phyloP scores from a whole-genome alignment of 2,113 vertebrate genomes.

The Varanus komodoensis region DNA sequence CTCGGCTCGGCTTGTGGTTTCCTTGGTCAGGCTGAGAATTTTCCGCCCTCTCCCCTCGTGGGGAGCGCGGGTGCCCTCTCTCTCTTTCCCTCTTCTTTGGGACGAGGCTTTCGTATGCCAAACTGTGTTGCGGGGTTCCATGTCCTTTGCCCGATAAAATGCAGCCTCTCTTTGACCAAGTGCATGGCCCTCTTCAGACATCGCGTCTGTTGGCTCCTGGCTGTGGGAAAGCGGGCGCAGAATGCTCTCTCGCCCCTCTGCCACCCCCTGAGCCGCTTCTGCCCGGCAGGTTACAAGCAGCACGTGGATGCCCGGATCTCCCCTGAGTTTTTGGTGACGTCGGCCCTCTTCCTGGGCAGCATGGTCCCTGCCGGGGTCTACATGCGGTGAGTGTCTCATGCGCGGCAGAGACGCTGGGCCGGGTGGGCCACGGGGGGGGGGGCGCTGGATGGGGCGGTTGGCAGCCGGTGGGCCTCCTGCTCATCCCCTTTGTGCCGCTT shows the following conservation, averaged over 20 bases:
- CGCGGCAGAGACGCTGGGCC: no score
- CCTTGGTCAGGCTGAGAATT: no score
- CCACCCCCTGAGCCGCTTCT: not conserved
- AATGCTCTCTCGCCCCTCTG: no score
- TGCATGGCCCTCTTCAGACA: no score
- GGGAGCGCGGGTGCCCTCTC: no score
- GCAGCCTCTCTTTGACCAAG: not conserved
- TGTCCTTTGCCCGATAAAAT: not conserved
- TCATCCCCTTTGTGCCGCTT: not conserved
- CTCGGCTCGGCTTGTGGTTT: no score
- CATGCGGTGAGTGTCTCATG: constrained; percentile 80
- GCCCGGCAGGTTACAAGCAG: constrained; percentile 82
- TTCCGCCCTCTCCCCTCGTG: no score
- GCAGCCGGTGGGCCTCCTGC: no score
- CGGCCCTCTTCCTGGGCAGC: constrained; percentile 78
- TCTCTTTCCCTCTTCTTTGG: no score
- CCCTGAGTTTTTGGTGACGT: constrained; percentile 79
- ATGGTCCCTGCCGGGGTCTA: constrained; percentile 89
- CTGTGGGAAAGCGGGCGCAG: not conserved
- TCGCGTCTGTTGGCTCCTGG: not conserved
- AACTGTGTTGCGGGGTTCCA: not conserved
- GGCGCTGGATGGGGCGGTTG: no score
- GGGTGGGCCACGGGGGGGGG: no score
- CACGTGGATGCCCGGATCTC: constrained; percentile 86
- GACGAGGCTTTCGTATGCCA: no score